Evolutionary conservation across 64 coral and sea anemone genomes (phyloP).

Genomic region (Pocillopora damicornis): DNA sequence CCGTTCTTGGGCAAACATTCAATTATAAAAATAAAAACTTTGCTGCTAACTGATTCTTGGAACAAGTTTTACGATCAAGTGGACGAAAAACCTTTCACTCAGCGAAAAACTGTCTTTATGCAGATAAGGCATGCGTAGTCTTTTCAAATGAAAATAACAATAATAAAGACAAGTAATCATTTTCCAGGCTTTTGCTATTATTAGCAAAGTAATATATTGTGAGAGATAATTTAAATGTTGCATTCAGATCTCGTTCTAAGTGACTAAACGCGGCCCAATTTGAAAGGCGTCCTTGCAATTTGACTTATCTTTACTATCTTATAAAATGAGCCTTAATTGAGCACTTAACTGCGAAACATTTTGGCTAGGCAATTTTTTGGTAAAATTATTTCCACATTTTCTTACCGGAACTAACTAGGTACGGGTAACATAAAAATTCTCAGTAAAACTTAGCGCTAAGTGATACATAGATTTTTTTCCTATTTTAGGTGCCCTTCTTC

Average conservation of each 20-base stretch:
- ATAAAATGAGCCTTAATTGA: slow-evolving; percentile 15
- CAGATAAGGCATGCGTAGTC: slow-evolving; percentile 22
- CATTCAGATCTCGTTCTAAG: slow-evolving; percentile 30
- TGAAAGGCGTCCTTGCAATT: not conserved
- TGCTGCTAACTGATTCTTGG: slow-evolving; percentile 50
- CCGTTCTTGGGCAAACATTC: slow-evolving; percentile 85
- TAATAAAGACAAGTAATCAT: slow-evolving; percentile 21
- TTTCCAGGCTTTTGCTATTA: slow-evolving; percentile 33
- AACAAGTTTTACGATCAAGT: slow-evolving; percentile 33
- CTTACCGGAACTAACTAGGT: not conserved
- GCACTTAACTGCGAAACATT: not conserved
- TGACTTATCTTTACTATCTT: slow-evolving; percentile 3
- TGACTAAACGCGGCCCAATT: slow-evolving; percentile 32
- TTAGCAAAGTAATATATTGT: slow-evolving; percentile 54
- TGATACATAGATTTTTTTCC: not conserved
- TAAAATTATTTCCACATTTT: not conserved
- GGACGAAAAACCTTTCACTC: not conserved
- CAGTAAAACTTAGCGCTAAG: not conserved
- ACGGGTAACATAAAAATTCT: not conserved
- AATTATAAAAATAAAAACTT: slow-evolving; percentile 82
- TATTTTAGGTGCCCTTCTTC: not conserved
- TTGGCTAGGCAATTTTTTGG: not conserved
- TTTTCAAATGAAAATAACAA: slow-evolving; percentile 31
- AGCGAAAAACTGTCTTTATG: slow-evolving; percentile 15
- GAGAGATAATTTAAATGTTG: slow-evolving; percentile 43